phyloP scores from a whole-genome alignment of 1,140 invertebrate genomes.

The Drosophila yakuba region DNA sequence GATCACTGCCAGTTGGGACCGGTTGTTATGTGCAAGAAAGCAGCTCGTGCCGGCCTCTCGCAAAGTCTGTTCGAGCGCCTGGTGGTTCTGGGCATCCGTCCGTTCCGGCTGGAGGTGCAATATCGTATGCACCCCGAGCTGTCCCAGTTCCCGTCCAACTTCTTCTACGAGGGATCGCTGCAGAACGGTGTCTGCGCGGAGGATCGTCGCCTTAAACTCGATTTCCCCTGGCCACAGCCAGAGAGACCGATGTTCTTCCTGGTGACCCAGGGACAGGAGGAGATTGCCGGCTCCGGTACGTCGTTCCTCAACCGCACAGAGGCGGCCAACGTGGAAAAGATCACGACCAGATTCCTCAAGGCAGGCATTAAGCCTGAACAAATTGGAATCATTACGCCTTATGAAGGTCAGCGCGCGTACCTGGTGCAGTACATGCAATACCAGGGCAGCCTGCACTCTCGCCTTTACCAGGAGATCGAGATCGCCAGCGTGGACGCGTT shows the following conservation, averaged over 20 bases:
- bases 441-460: constrained; percentile 97
- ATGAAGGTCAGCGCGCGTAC: constrained; percentile 99
- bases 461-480: constrained; percentile 99
- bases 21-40: constrained; percentile 99
- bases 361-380: constrained; percentile 98
- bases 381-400: constrained; percentile 99
- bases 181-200: constrained; percentile 99
- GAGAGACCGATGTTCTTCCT: constrained; percentile 99
- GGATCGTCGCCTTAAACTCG: constrained; percentile 95
- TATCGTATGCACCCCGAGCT: constrained; percentile 99
- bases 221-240: constrained; percentile 98
- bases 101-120: constrained; percentile 98
- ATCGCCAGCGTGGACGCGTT: constrained; percentile 99
- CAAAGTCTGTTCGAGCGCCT: constrained; percentile 99
- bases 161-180: constrained; percentile 99
- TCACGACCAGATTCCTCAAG: constrained; percentile 96
- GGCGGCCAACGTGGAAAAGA: constrained; percentile 99
- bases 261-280: constrained; percentile 98
- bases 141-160: constrained; percentile 98
- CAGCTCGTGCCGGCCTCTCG: constrained; percentile 97
- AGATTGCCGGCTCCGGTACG: constrained; percentile 99
- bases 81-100: constrained; percentile 97
- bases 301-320: constrained; percentile 99
- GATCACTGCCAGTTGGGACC: constrained; percentile 99
- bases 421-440: constrained; percentile 99